Conservation (phyloP, 2,113 vertebrate genomes). For the Macquaria ambigua region DNA sequence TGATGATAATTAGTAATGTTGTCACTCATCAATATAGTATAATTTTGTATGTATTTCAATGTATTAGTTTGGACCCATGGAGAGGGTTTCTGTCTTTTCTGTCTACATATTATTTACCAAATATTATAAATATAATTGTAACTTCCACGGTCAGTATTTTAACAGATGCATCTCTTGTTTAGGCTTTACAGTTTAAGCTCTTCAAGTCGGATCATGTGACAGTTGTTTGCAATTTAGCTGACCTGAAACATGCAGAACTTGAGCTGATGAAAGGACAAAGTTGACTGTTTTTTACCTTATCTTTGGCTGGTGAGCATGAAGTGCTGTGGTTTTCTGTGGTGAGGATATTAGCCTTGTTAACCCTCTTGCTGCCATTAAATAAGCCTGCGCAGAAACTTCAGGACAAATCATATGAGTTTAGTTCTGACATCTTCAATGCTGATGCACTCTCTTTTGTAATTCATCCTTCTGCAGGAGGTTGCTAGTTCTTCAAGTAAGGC, state of each 20-base stretch:
- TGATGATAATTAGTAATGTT: not conserved
- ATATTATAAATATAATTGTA: not conserved
- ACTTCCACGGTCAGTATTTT: not conserved
- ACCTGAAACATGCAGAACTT: not conserved
- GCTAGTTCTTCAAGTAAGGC: not conserved
- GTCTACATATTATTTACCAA: too few species aligned
- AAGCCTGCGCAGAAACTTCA: not conserved
- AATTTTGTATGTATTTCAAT: not conserved
- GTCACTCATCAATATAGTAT: not conserved
- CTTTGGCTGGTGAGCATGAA: not conserved
- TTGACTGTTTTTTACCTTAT: not conserved
- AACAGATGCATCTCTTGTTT: not conserved
- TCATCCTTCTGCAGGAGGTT: conserved; percentile 1
- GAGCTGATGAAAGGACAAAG: not conserved
- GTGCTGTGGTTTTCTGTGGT: not conserved
- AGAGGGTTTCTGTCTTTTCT: not conserved
- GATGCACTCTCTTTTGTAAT: conserved; percentile 20
- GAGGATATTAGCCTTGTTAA: not conserved
- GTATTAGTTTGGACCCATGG: not conserved
- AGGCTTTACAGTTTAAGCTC: not conserved
- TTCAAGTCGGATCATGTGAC: not conserved
- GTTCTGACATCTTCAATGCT: not conserved
- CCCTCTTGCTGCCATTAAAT: not conserved
- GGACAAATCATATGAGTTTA: not conserved
- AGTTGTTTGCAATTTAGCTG: not conserved